phyloP scores from a whole-genome alignment of 1,140 invertebrate genomes.

The Octopus sinensis region DNA sequence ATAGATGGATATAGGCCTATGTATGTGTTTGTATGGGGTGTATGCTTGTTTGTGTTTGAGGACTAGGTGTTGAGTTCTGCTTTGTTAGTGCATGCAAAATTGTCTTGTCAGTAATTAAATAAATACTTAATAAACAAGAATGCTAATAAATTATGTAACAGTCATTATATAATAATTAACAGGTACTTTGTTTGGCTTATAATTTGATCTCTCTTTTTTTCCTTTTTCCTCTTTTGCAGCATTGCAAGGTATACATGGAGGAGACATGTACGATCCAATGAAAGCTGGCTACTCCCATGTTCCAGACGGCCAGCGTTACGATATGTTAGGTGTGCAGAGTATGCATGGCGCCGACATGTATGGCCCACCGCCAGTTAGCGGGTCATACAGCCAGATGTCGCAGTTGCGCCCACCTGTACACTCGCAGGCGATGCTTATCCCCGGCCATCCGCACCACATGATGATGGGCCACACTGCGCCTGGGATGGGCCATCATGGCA shows the following conservation, averaged over 20 bases:
- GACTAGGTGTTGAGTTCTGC: no score
- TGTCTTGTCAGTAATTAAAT: no score
- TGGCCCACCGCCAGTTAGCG: conserved; percentile 50
- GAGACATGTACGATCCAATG: conserved; percentile 57
- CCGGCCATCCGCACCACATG: conserved; percentile 60
- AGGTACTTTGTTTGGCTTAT: background rate
- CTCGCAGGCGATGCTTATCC: conserved; percentile 61
- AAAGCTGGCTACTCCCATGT: conserved; percentile 51
- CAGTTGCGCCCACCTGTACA: conserved; percentile 60
- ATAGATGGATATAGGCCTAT: no score
- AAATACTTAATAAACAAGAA: no score
- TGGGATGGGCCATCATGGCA: conserved; percentile 57
- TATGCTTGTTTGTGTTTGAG: no score
- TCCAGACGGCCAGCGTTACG: conserved; percentile 47
- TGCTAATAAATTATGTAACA: no score
- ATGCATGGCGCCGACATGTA: conserved; percentile 58
- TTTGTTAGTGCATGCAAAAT: no score
- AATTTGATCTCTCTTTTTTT: background rate
- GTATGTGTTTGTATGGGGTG: no score
- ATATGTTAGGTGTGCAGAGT: conserved; percentile 53
- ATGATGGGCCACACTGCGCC: conserved; percentile 57
- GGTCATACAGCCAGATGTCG: conserved; percentile 58
- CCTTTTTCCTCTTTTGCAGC: conserved; percentile 39
- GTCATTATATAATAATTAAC: background rate
- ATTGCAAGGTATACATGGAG: conserved; percentile 54